Evolutionary conservation across 2,113 vertebrate genomes (phyloP), one percentile per base, ranked within the genome.

Genomic region (Equus przewalskii): DNA sequence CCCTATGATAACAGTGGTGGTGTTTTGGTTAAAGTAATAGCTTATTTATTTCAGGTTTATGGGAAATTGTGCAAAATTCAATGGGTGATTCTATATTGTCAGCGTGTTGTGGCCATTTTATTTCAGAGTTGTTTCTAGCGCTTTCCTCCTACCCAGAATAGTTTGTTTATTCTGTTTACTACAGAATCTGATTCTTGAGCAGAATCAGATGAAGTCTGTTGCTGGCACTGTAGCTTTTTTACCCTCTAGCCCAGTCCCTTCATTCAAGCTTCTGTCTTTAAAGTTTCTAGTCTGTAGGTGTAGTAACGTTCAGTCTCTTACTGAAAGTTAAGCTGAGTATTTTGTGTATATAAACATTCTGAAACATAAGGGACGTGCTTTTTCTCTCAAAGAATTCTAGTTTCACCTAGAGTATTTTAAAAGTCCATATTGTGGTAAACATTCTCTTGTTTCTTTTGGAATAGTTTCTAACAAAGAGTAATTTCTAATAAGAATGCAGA

Each of bases 401-500:
- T 91, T 67, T 93, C 10, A 89, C 70, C 8, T 3, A 41, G 7
- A 83, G 24, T 88, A 75, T 89, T 89, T 92, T 79, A 60, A 22
- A 96, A 76, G 51, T 62, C n/a, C 21, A 12, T 60, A 62, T 72
- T 94, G 46, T 95, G 65, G 41, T 90, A 95, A 75, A 75, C 11
- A n/a, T 73, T 41, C 14, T 84, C 1, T 75, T 72, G 7, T 58
- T 58, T 36, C 69, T 93, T 75, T 93, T 33, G 56, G 75, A 36
- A 6, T 92, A 72, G n/a, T 62, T 85, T 92, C 75, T 97, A 86
- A 89, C 36, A 94, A 70, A 89, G 73, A 46, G 64, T 78, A 91
- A 64, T 65, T 94, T 86, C 46, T 86, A 88, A 73, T 93, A 24
- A 11, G 26, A 93, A 81, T 87, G 10, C 89, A 90, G 90, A 97